These are phyloP conservation scores for Prionailurus viverrinus DNA, from an alignment of 2,113 vertebrate genomes.

Conservation along the genomic window DNA sequence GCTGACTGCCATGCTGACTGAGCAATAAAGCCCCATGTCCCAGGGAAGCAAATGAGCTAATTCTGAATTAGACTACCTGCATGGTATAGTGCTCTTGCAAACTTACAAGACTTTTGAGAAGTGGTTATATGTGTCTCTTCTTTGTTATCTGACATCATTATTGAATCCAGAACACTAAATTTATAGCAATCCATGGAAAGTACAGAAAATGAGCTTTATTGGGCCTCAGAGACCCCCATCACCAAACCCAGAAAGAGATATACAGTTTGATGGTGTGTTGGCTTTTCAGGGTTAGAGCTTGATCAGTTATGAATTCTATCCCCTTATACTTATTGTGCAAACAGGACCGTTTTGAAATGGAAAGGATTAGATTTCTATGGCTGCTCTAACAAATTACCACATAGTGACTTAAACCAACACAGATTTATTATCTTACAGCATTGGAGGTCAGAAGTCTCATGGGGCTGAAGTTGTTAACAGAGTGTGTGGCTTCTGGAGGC, in stretches of 20 bases:
- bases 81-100: conserved; percentile 62
- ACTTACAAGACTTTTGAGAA: conserved; percentile 78
- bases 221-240: conserved; percentile 61
- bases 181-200: conserved; percentile 73
- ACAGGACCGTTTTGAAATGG: background rate
- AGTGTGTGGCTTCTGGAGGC: background rate
- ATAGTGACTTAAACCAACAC: background rate
- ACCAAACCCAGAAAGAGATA: conserved; percentile 64
- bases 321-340: background rate
- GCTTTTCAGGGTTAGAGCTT: conserved; percentile 32
- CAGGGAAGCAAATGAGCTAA: conserved; percentile 59
- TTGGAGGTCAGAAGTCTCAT: background rate
- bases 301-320: background rate
- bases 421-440: background rate
- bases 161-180: conserved; percentile 71
- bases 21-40: conserved; percentile 5
- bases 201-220: conserved; percentile 72
- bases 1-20: conserved; percentile 57
- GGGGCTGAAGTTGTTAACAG: background rate
- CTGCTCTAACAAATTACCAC: background rate
- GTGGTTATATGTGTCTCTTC: conserved; percentile 71
- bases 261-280: background rate
- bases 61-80: conserved; percentile 63
- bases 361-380: background rate
- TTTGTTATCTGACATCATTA: conserved; percentile 73